Evolutionary conservation across 92 coral and sea anemone species (phyloP), one percentile per base, ranked within the genome.

Genomic region (Diadumene lineata): DNA sequence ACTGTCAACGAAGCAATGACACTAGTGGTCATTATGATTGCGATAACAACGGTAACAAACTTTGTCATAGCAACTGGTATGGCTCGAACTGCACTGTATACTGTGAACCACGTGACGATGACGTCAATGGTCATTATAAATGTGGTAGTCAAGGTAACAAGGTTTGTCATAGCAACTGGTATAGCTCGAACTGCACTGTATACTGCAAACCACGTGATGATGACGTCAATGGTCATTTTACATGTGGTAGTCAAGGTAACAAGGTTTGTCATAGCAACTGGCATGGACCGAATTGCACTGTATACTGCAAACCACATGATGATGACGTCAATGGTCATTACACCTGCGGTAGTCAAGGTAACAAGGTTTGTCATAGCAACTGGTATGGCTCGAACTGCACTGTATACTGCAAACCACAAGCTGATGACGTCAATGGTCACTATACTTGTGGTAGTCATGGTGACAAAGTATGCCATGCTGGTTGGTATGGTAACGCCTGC

Each of bases 61-160:
- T 70, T 65, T 86, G 91, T 34, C 44, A 44, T 26, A 18, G 6
- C n/a, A 64, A 73, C 19, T 86, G 91, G 91, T 77, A 69, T 72
- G 87, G 87, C 0, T 21, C n/a, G 1, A 31, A 68, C 46, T 92
- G 94, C 31, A 67, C 73, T 17, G 61, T 44, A 4, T 75, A 64
- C 34, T 92, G 97, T 58, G 57, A 50, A 24, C 75, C 89, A 1
- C 81, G 43, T 38, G 71, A 86, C 34, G 69, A 73, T 58, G 90
- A 81, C 53, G 56, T 11, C 38, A 50, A 69, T 7, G 98, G 98
- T 18, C 94, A 92, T 70, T 92, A 73, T 74, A 76, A 82, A 19
- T 92, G 98, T 66, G 63, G 83, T 27, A 61, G 83, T 19, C 46
- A 79, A 26, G 93, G 93, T 25, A 82, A 78, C 31, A 51, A 57